phyloP scores from a whole-genome alignment of 1,140 invertebrate species.

The Nephila pilipes region DNA sequence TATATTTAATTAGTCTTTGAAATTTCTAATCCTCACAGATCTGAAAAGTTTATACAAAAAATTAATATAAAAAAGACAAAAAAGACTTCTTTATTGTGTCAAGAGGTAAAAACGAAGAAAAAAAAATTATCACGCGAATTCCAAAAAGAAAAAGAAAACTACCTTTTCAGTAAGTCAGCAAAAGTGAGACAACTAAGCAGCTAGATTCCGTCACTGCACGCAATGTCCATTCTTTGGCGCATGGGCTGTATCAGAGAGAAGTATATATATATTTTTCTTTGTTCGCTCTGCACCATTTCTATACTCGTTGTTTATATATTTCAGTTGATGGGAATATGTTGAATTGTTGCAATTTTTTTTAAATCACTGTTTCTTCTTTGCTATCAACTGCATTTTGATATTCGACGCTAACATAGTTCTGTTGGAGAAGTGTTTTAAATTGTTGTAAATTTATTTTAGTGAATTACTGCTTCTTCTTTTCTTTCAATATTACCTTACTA shows the following conservation, averaged over 20 bases:
- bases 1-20: background rate
- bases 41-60: background rate
- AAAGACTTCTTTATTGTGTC: constrained; percentile 12
- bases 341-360: too few relatives aligned
- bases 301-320: too few relatives aligned
- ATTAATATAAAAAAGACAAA: background rate
- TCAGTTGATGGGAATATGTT: too few relatives aligned
- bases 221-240: background rate
- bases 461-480: too few relatives aligned
- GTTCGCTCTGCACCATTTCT: too few relatives aligned
- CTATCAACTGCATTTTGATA: too few relatives aligned
- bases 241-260: background rate
- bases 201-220: background rate
- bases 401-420: too few relatives aligned
- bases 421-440: too few relatives aligned
- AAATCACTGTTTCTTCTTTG: too few relatives aligned
- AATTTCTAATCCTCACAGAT: background rate
- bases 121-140: background rate
- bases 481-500: too few relatives aligned
- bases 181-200: background rate
- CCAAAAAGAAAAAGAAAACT: background rate
- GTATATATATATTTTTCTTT: too few relatives aligned
- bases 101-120: background rate
- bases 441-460: too few relatives aligned
- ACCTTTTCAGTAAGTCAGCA: constrained; percentile 26